phyloP scores from a whole-genome alignment of 1,140 invertebrate species.

The Zaprionus capensis region DNA sequence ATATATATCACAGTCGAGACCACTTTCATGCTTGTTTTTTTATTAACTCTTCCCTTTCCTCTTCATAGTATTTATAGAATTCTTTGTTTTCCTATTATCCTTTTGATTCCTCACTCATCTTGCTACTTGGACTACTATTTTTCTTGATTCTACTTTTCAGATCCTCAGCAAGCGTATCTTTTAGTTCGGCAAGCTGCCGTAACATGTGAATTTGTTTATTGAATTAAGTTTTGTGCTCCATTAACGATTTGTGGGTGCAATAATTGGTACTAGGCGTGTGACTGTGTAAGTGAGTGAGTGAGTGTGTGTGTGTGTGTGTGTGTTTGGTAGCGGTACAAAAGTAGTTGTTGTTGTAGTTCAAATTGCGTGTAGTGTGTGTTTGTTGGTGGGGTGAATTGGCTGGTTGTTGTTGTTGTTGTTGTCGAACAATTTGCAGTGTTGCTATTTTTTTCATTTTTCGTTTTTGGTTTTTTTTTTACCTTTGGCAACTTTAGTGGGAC shows the following conservation, averaged over 20 bases:
- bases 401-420: constrained; percentile 38
- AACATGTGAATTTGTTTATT: background rate
- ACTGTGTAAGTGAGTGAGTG: constrained; percentile 1
- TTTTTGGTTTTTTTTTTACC: constrained; percentile 66
- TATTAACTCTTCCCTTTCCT: too few relatives aligned
- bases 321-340: constrained; percentile 47
- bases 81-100: too few relatives aligned
- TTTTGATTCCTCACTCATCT: too few relatives aligned
- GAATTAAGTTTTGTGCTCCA: background rate
- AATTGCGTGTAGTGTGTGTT: constrained; percentile 24
- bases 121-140: too few relatives aligned
- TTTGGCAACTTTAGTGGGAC: constrained; percentile 81
- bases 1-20: too few relatives aligned
- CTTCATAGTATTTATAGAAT: too few relatives aligned
- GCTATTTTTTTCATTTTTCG: constrained; percentile 25
- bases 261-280: constrained; percentile 5
- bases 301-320: background rate
- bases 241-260: background rate
- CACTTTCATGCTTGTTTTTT: too few relatives aligned
- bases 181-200: background rate
- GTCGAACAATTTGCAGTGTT: constrained; percentile 21
- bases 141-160: too few relatives aligned
- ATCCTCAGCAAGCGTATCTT: background rate
- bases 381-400: constrained; percentile 33
- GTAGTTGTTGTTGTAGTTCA: constrained; percentile 29